Base-by-base conservation (phyloP, 2,888 invertebrate species). In the Diarsia dahlii region DNA sequence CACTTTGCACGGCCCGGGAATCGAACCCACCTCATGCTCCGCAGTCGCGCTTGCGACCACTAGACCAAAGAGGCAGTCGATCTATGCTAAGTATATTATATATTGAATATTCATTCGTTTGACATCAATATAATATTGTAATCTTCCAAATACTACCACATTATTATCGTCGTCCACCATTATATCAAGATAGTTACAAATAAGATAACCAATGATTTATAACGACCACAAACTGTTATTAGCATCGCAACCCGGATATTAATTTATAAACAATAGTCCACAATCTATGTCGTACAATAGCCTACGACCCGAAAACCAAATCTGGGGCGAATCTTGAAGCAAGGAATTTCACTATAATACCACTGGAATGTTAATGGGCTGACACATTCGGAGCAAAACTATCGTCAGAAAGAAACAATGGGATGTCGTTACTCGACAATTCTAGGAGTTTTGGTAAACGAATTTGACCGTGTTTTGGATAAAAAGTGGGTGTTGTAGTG, bases 281-380 rank as follows among this genome's bases (percentile, higher is more conserved):
- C 75, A 60, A 82, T 86, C 77, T 87, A 86, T 88, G 82, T 82
- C 84, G 70, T 80, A 89, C 84, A 89, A 88, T 87, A 88, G 87
- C 80, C 79, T 85, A 81, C 87, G 90, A 88, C 90, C 89, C 85
- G 80, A 84, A 88, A 86, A 86, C 84, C 82, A 74, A 87, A 91
- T 90, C 86, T 90, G 80, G 90, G 87, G 85, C 90, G 75, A 88
- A 86, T 88, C 90, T 88, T 88, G 84, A 84, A 85, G 74, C 85
- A 86, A 83, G 88, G 87, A 88, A 90, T 90, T 84, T 82, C 74
- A 76, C 82, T 81, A 89, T 86, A 89, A 89, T 89, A 80, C 83
- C 85, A 80, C 75, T 77, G 86, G 90, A 91, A 91, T 91, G 86
- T 89, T 91, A 92, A 91, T 90, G 85, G 86, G 76, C 68, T 78